A percentile compares a stretch with the other conserved stretches of the same genome.
Conservation (phyloP, 2,113 vertebrate species). For the Toxotes jaculatrix region DNA sequence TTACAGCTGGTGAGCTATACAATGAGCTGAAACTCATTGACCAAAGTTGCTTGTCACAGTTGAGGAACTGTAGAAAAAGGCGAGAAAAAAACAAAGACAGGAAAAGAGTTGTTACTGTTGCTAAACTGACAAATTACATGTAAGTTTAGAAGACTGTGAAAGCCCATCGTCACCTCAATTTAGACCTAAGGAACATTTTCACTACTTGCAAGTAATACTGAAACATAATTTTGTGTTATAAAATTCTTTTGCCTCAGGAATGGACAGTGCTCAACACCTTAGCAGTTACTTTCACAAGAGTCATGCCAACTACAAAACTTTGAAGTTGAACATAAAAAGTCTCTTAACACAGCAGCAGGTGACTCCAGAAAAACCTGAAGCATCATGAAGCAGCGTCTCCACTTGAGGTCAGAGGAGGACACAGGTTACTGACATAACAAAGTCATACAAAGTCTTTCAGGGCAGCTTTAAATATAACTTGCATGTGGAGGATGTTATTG, state of each 20-base stretch:
- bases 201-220: no score
- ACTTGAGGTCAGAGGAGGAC: conserved; percentile 15
- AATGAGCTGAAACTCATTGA: neutral
- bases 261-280: neutral
- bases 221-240: no score
- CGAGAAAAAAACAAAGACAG: neutral
- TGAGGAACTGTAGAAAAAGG: neutral
- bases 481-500: conserved; percentile 64
- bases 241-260: no score
- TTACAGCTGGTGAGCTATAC: no score
- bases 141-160: no score
- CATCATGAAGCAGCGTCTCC: neutral
- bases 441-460: neutral
- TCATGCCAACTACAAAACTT: neutral
- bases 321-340: neutral
- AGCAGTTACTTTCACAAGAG: neutral
- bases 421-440: conserved; percentile 14
- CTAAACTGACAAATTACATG: no score
- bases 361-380: neutral
- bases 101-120: no score
- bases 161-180: neutral
- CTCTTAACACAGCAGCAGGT: neutral
- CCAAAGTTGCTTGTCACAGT: neutral
- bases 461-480: conserved; percentile 47
- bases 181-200: neutral